These are phyloP conservation scores for Sinocyclocheilus grahami DNA, from an alignment of 2,113 vertebrate genomes.

Conservation along the genomic window DNA sequence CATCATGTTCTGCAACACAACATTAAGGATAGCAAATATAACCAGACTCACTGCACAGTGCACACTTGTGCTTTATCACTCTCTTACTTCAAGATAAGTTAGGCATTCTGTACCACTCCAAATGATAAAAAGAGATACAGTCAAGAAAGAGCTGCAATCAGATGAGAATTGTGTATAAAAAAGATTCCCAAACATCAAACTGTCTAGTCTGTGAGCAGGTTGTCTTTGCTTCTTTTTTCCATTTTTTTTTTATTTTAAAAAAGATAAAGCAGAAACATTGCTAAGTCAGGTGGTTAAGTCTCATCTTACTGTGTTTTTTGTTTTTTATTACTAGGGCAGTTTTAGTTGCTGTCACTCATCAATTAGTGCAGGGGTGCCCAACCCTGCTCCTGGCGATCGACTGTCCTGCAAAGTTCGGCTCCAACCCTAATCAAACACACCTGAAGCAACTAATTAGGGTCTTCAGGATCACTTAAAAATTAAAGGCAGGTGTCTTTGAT, in stretches of 20 bases:
- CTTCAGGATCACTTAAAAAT: too few species aligned
- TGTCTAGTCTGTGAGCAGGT: not conserved
- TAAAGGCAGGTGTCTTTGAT: too few species aligned
- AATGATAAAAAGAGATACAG: not conserved
- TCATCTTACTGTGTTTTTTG: slow-evolving; percentile 74
- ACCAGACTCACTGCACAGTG: not conserved
- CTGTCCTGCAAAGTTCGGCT: too few species aligned
- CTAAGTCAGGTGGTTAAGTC: slow-evolving; percentile 76
- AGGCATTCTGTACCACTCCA: not conserved
- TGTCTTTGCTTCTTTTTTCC: not conserved
- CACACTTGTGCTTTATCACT: not conserved
- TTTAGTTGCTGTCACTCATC: slow-evolving; percentile 77
- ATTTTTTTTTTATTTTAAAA: slow-evolving; percentile 55
- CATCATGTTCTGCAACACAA: too few species aligned
- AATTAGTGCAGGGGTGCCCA: slow-evolving; percentile 67
- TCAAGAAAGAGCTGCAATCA: not conserved
- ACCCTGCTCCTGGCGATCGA: too few species aligned
- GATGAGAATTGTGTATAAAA: not conserved
- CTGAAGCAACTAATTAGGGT: too few species aligned
- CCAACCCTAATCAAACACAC: too few species aligned
- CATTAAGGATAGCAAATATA: not conserved
- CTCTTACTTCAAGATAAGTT: not conserved
- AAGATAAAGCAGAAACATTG: slow-evolving; percentile 73
- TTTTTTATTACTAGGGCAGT: slow-evolving; percentile 66
- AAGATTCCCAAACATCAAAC: slow-evolving; percentile 8